Conservation (phyloP, 2,888 invertebrate genomes). For the Agriopis marginaria region DNA sequence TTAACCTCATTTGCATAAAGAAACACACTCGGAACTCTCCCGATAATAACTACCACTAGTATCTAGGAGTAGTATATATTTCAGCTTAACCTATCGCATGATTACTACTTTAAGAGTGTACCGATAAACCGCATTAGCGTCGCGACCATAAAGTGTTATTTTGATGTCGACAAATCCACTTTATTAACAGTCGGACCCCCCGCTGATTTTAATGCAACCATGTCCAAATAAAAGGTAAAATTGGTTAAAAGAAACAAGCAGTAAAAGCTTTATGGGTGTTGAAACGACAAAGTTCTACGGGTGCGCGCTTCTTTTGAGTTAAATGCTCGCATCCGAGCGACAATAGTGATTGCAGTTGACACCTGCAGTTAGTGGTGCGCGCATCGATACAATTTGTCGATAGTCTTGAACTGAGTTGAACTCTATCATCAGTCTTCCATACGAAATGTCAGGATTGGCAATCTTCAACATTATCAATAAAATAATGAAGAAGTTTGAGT, state of each 20-base stretch:
- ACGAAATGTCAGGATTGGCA: neutral
- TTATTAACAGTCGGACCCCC: constrained; percentile 81
- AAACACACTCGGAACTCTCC: constrained; percentile 42
- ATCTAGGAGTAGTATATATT: constrained; percentile 48
- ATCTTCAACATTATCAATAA: neutral
- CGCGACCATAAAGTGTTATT: constrained; percentile 79
- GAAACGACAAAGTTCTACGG: constrained; percentile 73
- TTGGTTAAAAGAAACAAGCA: constrained; percentile 55
- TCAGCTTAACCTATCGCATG: constrained; percentile 58
- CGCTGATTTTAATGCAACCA: constrained; percentile 71
- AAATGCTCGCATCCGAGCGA: constrained; percentile 79
- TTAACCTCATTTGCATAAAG: constrained; percentile 41
- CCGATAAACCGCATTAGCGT: constrained; percentile 77
- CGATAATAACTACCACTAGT: constrained; percentile 52
- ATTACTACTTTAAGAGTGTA: constrained; percentile 62
- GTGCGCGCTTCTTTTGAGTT: constrained; percentile 78
- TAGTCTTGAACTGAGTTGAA: constrained; percentile 11
- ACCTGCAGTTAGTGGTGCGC: constrained; percentile 73
- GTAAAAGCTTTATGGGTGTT: constrained; percentile 66
- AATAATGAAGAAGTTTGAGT: neutral
- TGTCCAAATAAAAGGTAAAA: constrained; percentile 64
- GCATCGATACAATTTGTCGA: constrained; percentile 45
- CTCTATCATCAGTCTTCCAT: neutral
- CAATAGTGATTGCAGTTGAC: constrained; percentile 79
- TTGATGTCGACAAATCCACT: constrained; percentile 85